Conservation (phyloP, 2,797 vertebrate genomes). For the Rhabdomys pumilio region DNA sequence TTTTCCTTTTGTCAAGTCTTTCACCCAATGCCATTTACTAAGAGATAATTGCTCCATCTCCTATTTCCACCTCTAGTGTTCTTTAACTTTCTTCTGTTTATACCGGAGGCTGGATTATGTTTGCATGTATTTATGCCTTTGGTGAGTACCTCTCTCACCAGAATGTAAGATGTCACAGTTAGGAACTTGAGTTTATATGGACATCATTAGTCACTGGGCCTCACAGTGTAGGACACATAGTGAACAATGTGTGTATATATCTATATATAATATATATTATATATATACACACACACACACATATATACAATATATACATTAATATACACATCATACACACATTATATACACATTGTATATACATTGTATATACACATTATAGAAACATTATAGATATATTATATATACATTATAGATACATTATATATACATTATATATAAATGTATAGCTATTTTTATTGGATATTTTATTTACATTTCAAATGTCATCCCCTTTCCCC, state of each 20-base stretch:
- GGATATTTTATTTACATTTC: too few species aligned
- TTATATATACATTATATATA: too few species aligned
- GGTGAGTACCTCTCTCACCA: not conserved
- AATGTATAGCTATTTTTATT: not conserved
- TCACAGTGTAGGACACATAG: not conserved
- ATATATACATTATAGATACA: too few species aligned
- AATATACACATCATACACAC: too few species aligned
- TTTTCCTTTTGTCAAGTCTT: not conserved
- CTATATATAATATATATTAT: too few species aligned
- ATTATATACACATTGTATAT: too few species aligned
- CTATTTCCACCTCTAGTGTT: not conserved
- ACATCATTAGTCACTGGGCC: not conserved
- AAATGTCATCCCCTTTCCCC: too few species aligned
- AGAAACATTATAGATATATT: too few species aligned
- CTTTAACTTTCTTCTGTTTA: not conserved
- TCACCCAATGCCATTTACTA: not conserved
- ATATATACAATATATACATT: too few species aligned
- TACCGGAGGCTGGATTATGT: slow-evolving; percentile 20
- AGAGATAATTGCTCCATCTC: not conserved
- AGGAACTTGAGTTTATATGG: slow-evolving; percentile 37
- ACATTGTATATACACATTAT: too few species aligned
- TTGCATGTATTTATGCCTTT: not conserved
- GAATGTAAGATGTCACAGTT: not conserved
- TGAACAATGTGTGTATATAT: not conserved
- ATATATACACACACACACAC: too few species aligned